These are phyloP conservation scores for Centropus bengalensis DNA, from an alignment of 2,113 vertebrate genomes.

Conservation along the genomic window DNA sequence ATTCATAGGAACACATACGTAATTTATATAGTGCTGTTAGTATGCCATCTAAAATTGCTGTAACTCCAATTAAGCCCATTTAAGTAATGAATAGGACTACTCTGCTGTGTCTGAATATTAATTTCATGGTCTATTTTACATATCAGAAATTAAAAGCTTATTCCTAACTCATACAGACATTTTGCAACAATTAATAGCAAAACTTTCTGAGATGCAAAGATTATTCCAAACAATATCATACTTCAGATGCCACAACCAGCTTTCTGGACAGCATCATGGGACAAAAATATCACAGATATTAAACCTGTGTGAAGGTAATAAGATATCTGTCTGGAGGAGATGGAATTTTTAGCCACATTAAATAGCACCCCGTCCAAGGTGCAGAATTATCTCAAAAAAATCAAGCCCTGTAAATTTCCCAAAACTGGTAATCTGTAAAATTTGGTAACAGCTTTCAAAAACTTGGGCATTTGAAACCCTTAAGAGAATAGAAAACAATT, in stretches of 20 bases:
- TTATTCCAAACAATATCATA: neutral
- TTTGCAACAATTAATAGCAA: neutral
- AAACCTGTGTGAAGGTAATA: neutral
- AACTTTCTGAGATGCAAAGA: neutral
- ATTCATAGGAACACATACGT: neutral
- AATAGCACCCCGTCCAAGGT: neutral
- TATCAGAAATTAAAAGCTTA: conserved; percentile 19
- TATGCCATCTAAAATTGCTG: conserved; percentile 47
- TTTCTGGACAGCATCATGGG: neutral
- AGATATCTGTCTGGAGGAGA: neutral
- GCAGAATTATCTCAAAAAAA: neutral
- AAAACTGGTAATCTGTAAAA: neutral
- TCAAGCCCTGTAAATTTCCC: neutral
- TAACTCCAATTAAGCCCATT: conserved; percentile 55
- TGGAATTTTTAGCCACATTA: neutral
- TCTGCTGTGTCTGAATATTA: conserved; percentile 46
- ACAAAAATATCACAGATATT: neutral
- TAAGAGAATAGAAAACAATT: neutral
- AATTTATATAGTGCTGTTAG: conserved; percentile 39
- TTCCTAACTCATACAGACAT: neutral
- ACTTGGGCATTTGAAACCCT: neutral
- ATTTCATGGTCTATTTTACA: conserved; percentile 45
- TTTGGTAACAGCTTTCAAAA: neutral
- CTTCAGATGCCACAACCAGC: neutral
- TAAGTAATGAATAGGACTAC: conserved; percentile 49